These are phyloP conservation scores for Argyresthia albistria DNA, from an alignment of 2,888 invertebrate species.

Conservation along the genomic window DNA sequence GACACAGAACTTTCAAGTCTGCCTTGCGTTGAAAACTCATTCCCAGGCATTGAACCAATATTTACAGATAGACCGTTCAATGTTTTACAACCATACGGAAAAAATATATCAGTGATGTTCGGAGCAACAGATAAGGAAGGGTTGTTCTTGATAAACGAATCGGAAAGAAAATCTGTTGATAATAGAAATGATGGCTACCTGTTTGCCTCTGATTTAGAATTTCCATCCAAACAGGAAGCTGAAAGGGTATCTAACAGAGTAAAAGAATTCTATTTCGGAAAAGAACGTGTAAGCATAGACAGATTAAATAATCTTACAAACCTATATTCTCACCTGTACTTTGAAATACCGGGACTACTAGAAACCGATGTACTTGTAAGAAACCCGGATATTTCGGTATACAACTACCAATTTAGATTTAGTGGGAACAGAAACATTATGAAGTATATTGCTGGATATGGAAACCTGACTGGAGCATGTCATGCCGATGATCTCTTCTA, in stretches of 20 bases:
- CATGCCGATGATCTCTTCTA: conserved; percentile 58
- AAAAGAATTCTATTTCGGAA: conserved; percentile 52
- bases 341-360: conserved; percentile 44
- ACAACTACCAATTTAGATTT: conserved; percentile 51
- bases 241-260: conserved; percentile 26
- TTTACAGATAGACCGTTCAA: conserved; percentile 49
- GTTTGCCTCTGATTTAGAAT: conserved; percentile 50
- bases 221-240: conserved; percentile 36
- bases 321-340: conserved; percentile 50
- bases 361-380: conserved; percentile 31
- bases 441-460: conserved; percentile 29
- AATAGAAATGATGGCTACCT: conserved; percentile 37
- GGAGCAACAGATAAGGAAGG: conserved; percentile 53
- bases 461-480: conserved; percentile 34
- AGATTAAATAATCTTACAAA: conserved; percentile 38
- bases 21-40: conserved; percentile 47
- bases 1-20: conserved; percentile 47
- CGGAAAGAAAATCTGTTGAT: conserved; percentile 19
- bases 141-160: conserved; percentile 27
- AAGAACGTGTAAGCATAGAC: conserved; percentile 47
- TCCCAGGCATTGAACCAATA: conserved; percentile 38
- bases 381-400: conserved; percentile 27
- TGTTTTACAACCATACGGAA: conserved; percentile 23
- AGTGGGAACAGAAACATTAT: conserved; percentile 43
- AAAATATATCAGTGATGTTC: conserved; percentile 32